Base-by-base conservation (phyloP, 1,140 invertebrate species). In the Drosophila neocordata region DNA sequence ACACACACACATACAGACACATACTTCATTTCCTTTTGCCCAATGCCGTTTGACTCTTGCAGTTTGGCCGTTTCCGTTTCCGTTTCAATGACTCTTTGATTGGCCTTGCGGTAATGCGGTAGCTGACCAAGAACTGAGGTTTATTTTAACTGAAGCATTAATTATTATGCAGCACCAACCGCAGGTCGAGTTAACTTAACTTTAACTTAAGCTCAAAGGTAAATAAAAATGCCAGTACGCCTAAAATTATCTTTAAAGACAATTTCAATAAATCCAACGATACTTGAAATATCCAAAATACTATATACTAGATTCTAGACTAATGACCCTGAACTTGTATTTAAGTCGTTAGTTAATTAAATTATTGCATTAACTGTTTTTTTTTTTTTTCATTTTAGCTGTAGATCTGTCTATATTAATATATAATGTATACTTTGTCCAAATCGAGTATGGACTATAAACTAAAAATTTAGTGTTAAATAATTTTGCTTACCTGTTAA, bases 31-130 rank as follows among this genome's bases (percentile, higher is more conserved):
- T 85, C 83, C 83, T 88, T 83, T 68, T 79, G 71, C 78, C 82
- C 74, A 82, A 68, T 88, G 76, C 70, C 82, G 76, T 85, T 85
- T 85, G 82, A 85, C 82, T 48, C 41, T 85, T 87, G 83, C 83
- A 78, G 82, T 81, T 48, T 48, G 41, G 20, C 18, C 15, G 41
- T 48, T 85, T 87, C 83, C 82, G 83, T 85, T 85, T 85, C 82
- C 82, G 82, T 88, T 85, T 88, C 82, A 85, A 85, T 85, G 82
- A 88, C 68, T 83, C 82, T 85, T 79, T 85, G 83, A 85, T 85
- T 87, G 83, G 83, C 78, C 83, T 85, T 88, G 83, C 68, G 82
- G 82, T 88, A 76, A 52, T 66, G 62, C 20, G 38, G 15, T 22
- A 48, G 31, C 37, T 51, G 52, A 38, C 61, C 61, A 24, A 22